Evolutionary conservation across 2,113 vertebrate genomes (phyloP).

Genomic region (Daphoenositta chrysoptera): DNA sequence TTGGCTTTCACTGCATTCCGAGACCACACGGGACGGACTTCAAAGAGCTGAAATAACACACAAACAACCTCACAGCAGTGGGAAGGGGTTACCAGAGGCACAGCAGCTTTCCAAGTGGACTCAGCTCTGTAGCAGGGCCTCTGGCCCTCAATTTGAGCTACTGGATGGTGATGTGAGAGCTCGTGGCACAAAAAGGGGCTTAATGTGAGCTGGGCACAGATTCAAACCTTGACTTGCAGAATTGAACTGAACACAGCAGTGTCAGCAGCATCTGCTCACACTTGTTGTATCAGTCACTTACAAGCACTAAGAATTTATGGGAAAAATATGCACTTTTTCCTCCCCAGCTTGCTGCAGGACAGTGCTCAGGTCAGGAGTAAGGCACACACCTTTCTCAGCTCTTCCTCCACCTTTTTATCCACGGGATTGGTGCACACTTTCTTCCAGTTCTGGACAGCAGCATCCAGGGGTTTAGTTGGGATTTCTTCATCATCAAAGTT

Average conservation of each 20-base stretch:
- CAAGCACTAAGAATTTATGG: neutral
- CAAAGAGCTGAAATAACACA: conserved; percentile 81
- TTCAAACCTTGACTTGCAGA: neutral
- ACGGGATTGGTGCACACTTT: conserved; percentile 75
- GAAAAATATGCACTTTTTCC: neutral
- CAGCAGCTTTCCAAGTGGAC: neutral
- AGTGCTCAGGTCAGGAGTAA: neutral
- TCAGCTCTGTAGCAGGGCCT: neutral
- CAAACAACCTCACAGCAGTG: neutral
- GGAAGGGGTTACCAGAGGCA: neutral
- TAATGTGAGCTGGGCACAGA: neutral
- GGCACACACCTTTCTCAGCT: conserved; percentile 65
- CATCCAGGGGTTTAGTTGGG: conserved; percentile 80
- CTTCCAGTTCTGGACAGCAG: conserved; percentile 83
- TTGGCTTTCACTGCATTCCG: conserved; percentile 91
- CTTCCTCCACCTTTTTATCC: conserved; percentile 79
- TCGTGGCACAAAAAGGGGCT: neutral
- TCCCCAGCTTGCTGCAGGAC: neutral
- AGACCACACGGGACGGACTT: conserved; percentile 89
- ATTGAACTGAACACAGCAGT: neutral
- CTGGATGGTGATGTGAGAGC: neutral
- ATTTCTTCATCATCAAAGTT: conserved; percentile 80
- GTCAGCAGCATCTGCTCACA: neutral
- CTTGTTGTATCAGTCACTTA: neutral
- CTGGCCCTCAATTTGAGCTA: neutral